Percentiles rank a stretch among this genome's conserved stretches.
These are phyloP conservation scores for Hypomecis punctinalis DNA, from an alignment of 2,888 invertebrate genomes.

Conservation along the genomic window DNA sequence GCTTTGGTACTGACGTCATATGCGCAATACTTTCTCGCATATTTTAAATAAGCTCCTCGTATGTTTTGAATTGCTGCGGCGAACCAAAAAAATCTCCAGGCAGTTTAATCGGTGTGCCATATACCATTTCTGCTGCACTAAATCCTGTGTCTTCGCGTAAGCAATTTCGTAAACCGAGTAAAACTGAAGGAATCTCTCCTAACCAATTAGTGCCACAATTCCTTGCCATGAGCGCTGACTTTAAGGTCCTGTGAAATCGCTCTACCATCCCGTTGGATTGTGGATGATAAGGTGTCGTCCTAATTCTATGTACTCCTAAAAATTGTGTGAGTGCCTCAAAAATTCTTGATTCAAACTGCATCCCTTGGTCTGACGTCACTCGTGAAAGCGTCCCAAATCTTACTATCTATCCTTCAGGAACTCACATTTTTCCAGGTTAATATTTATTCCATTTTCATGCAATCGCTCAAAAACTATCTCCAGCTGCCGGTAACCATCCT, in stretches of 20 bases:
- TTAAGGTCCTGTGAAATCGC: slow-evolving; percentile 1
- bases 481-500: neutral
- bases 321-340: too few species aligned
- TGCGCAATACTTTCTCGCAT: neutral
- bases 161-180: neutral
- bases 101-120: slow-evolving; percentile 1
- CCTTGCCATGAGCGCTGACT: slow-evolving; percentile 12
- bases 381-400: too few species aligned
- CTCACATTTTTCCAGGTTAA: too few species aligned
- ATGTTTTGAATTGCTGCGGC: neutral
- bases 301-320: too few species aligned
- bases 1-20: slow-evolving; percentile 4
- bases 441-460: too few species aligned
- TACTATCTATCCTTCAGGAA: too few species aligned
- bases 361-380: too few species aligned
- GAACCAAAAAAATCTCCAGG: slow-evolving; percentile 4
- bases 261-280: too few species aligned
- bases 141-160: slow-evolving; percentile 4
- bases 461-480: too few species aligned
- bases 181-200: neutral
- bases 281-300: too few species aligned
- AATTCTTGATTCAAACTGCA: too few species aligned
- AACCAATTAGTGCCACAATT: slow-evolving; percentile 2
- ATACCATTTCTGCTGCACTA: slow-evolving; percentile 6
- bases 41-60: slow-evolving; percentile 2